Base-by-base conservation (phyloP, 2,888 invertebrate species). In the Synergus gifuensis region DNA sequence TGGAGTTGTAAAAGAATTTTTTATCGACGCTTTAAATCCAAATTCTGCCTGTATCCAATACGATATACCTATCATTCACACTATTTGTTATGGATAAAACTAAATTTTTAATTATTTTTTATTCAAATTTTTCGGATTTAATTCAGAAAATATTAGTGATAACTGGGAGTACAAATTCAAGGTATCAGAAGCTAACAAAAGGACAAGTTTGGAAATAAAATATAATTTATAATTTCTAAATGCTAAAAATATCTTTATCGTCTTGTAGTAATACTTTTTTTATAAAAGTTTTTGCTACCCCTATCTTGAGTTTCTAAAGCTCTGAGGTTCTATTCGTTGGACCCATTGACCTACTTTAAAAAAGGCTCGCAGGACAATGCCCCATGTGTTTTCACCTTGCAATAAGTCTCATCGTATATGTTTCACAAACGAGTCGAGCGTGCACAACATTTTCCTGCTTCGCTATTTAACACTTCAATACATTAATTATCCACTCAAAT, bases 311-410 rank as follows among this genome's bases (percentile, higher is more conserved):
- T 4, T 22, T 16, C 16, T n/a, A 67, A 54, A 28, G 8, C 36
- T 49, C 28, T 22, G 28, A 16, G 40, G 18, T 44, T 44, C n/a
- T 67, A 67, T 54, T 69, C 28, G 49, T 16, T 67, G 28, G 44
- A 67, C 46, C 46, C 67, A 46, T 28, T 69, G 36, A 69, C 69
- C 49, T 49, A 69, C 49, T 69, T 69, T 54, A 28, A 16, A 16
- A 28, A 69, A 36, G 40, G 54, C 49, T 54, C 49, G 36, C 14
- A 28, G 69, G 49, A 49, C 49, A 69, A 69, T 69, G 69, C 46
- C 69, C 49, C 49, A 69, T 54, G 16, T 49, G 44, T 69, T 69
- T 69, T 46, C 46, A 69, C 69, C 69, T 69, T 69, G 36, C 69
- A 69, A 28, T 66, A 49, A 69, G 28, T 69, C 4, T 49, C 28